Base-by-base conservation (phyloP, 1,140 invertebrate species). In the Thaumatotibia leucotreta region DNA sequence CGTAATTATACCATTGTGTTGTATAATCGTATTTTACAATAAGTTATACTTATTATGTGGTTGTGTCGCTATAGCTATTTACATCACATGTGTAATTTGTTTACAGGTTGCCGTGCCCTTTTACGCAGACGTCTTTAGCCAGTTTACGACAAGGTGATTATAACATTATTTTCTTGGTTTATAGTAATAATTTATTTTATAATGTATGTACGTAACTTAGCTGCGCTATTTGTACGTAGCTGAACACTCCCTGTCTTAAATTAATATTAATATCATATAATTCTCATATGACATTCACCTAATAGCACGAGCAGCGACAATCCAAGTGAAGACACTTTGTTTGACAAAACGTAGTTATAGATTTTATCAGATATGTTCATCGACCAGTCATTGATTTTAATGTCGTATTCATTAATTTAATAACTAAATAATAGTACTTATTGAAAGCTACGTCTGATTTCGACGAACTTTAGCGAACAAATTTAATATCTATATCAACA, bases 71-170 rank as follows among this genome's bases (percentile, higher is more conserved):
- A 58, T 31, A 31, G n/a, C 24, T 58, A 58, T 31, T 45, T 45
- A 45, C 1, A 20, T 45, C 5, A 45, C 14, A 20, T 50, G 23
- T 54, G 35, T 75, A 71, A 67, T 81, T 86, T 84, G 69, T 79
- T 90, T 84, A 33, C 89, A 92, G 91, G 74, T 86, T 92, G 75
- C 89, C 89, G 72, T 91, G 91, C 77, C 89, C 91, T 74, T 91
- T 91, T 75, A 91, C 89, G 72, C 91, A 92, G 81, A 87, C 86
- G 72, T 91, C 89, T 71, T 83, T 92, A 78, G 91, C 91, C 64
- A 92, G 91, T 83, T 89, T 92, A 89, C 82, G 91, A 85, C 89
- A 91, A 92, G 91, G 91, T 92, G 89, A 91, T 77, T 88, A 86
- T 84, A 64, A 31, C 54, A 61, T 64, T 69, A 17, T 27, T 64